Base-by-base conservation (phyloP, 2,113 vertebrate species). In the Tor tambroides region DNA sequence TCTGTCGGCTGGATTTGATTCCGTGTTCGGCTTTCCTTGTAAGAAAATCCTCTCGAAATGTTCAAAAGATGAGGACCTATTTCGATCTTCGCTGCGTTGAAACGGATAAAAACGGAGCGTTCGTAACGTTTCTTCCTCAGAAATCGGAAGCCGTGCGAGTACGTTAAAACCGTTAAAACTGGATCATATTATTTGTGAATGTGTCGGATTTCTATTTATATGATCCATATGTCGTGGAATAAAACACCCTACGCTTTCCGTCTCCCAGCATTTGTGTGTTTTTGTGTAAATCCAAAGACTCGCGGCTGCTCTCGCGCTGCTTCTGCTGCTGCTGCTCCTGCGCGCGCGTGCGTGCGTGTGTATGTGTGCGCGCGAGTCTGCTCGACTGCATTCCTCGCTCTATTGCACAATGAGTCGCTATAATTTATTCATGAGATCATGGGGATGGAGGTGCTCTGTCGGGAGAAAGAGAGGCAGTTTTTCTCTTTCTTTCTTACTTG, bases 341-440 rank as follows among this genome's bases (percentile, higher is more conserved):
- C 21, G 28, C 28, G 76, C 32, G 38, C 51, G 12, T 51, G 35
- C 32, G 9, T 69, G 38, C 7, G 38, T 41, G 8, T 11, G 59
- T 41, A 15, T 65, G 75, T 85, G 35, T 56, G 80, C 41, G 80
- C 80, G 59, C 61, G 61, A 38, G 76, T 85, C 80, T 74, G 74
- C 91, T 91, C 78, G 83, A 84, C 91, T 43, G 91, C 92, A 75
- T 83, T 91, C 92, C 93, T 92, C 91, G 88, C 91, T 94, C 91
- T 90, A 91, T 93, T 94, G 91, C 94, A 93, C 93, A 94, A 92
- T 92, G 92, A 92, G 89, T 91, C 92, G 87, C 91, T 91, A 86
- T 94, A 94, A 95, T 93, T 92, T 95, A 95, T 95, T 94, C 94
- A 95, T 95, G 92, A 94, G 93, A 92, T 95, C 94, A 94, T 93